A percentile compares a stretch with the other conserved stretches of the same genome.
phyloP scores from a whole-genome alignment of 2,113 vertebrate species.

The Aleadryas rufinucha region DNA sequence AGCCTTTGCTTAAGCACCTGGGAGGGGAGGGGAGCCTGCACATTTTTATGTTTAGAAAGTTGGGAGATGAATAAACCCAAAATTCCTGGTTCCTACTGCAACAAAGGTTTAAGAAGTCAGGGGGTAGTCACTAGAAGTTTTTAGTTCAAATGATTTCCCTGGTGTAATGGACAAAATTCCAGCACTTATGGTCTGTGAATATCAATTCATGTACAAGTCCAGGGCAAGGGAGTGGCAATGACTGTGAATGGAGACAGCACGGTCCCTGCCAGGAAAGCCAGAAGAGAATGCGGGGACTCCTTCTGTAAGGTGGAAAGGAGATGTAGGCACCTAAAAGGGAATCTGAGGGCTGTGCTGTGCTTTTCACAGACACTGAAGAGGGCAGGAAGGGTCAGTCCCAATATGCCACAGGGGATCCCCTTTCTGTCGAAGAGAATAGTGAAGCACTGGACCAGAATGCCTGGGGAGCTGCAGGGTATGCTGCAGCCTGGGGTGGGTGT shows the following conservation, averaged over 20 bases:
- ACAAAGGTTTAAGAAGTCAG: neutral
- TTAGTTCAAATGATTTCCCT: neutral
- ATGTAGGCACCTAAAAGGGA: neutral
- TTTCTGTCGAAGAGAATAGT: fast-evolving
- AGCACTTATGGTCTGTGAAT: neutral
- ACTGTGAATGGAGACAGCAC: neutral
- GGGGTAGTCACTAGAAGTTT: neutral
- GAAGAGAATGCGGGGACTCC: neutral
- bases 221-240: neutral
- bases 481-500: neutral
- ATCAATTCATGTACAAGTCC: neutral
- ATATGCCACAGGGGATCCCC: neutral
- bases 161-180: neutral
- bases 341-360: neutral
- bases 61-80: neutral
- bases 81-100: neutral
- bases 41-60: fast-evolving
- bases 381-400: neutral
- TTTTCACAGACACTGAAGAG: neutral
- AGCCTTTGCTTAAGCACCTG: neutral
- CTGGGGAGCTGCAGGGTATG: neutral
- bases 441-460: neutral
- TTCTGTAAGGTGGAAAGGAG: neutral
- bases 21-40: neutral
- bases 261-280: neutral